Evolutionary conservation across 2,888 invertebrate species (phyloP).

Genomic region (Encarsia formosa): DNA sequence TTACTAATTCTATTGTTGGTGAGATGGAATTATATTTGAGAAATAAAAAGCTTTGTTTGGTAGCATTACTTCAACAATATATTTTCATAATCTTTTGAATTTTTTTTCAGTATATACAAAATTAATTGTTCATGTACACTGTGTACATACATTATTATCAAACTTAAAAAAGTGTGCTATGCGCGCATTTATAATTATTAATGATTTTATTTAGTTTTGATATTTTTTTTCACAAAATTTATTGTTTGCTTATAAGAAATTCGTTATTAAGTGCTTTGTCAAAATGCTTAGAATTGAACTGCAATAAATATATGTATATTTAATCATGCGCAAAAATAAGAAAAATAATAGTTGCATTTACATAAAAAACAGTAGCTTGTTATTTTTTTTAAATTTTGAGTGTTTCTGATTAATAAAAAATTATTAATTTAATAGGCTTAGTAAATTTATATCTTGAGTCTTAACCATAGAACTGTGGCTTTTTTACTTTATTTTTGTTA

Average conservation of each 20-base stretch:
- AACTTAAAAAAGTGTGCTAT: slow-evolving; percentile 27
- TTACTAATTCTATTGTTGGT: no score
- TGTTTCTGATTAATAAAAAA: no score
- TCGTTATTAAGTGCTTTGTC: slow-evolving; percentile 14
- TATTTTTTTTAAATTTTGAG: background rate
- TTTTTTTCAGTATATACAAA: slow-evolving; percentile 27
- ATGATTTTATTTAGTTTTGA: slow-evolving; percentile 15
- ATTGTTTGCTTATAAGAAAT: slow-evolving; percentile 10
- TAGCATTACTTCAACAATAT: slow-evolving; percentile 29
- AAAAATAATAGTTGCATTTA: slow-evolving; percentile 10
- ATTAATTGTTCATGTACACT: slow-evolving; percentile 27
- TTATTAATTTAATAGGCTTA: slow-evolving; percentile 10
- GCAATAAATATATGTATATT: slow-evolving; percentile 11
- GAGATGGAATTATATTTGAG: no score
- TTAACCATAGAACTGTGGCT: slow-evolving; percentile 10
- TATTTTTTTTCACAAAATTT: slow-evolving; percentile 5
- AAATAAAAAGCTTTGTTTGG: slow-evolving; percentile 1
- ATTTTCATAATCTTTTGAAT: slow-evolving; percentile 27
- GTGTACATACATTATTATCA: slow-evolving; percentile 21
- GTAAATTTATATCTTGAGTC: slow-evolving; percentile 10
- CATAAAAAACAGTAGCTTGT: background rate
- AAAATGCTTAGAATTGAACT: background rate
- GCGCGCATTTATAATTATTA: slow-evolving; percentile 13
- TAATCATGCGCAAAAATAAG: slow-evolving; percentile 19
- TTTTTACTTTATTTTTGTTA: slow-evolving; percentile 9